A percentile compares a stretch with the other conserved stretches of the same genome.
Evolutionary conservation across 2,113 vertebrate genomes (phyloP).

Genomic region (Neopipo cinnamomea): DNA sequence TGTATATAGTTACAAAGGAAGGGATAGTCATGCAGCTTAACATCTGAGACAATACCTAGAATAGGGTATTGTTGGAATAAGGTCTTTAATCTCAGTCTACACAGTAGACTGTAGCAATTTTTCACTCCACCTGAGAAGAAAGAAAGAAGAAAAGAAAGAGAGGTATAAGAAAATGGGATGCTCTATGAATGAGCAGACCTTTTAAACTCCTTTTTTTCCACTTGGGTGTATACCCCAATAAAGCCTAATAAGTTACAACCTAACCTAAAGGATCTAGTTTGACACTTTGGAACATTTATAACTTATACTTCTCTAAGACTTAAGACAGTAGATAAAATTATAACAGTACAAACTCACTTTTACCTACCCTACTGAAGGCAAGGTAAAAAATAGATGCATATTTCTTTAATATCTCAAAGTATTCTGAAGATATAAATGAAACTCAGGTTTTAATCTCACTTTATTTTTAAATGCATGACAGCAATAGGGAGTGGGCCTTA

Average conservation of each 20-base stretch:
- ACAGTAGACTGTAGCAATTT: neutral
- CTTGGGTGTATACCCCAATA: fast-evolving
- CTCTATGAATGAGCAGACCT: neutral
- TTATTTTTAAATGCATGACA: neutral
- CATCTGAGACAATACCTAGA: neutral
- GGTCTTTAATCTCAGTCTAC: neutral
- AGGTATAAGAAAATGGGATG: neutral
- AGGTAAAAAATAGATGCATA: neutral
- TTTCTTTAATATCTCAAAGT: neutral
- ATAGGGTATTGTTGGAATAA: neutral
- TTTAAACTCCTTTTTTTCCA: neutral
- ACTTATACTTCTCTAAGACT: neutral
- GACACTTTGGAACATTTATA: neutral
- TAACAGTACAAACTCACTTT: neutral
- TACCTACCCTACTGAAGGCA: neutral
- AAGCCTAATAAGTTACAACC: fast-evolving
- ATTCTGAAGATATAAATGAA: neutral
- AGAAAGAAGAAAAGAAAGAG: neutral
- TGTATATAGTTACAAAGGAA: neutral
- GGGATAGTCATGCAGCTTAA: neutral
- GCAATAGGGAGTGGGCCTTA: neutral
- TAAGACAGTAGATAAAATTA: neutral
- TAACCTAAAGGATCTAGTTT: neutral
- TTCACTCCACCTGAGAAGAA: neutral
- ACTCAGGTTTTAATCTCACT: neutral